Evolutionary conservation across 2,888 invertebrate species (phyloP), one percentile per base, ranked within the genome.

Genomic region (Drosophila leonis): DNA sequence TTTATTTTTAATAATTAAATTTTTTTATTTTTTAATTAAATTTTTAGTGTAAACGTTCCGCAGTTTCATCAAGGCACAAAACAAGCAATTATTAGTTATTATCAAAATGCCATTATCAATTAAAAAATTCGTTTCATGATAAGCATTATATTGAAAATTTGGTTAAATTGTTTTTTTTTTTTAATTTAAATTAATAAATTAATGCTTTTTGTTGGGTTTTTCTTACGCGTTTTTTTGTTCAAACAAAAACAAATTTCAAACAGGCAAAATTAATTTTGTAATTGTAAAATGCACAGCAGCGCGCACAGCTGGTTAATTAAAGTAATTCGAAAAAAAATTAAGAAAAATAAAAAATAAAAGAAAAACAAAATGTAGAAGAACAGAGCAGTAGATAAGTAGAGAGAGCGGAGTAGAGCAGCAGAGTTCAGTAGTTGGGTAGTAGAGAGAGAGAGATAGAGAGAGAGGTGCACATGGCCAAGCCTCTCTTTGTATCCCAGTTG

Each of bases 181-280:
- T 55, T 13, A 42, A 54, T 27, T 77, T 44, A 68, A 72, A 75
- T 75, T 78, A 76, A 79, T 74, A 67, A 73, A 64, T 52, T 52
- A 35, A 24, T 24, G 52, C 1, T 35, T 68, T 61, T 68, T 61
- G 54, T 69, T 70, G 46, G 55, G 37, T 24, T 24, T 24, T 59
- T 63, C n/a, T 15, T 18, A 64, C 69, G 72, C 76, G 62, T 24
- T 24, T 29, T 49, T 60, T 67, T 60, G 65, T 66, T 69, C 74
- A 89, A 88, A 84, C 90, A 86, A 86, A 90, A 90, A 90, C 89
- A 90, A 89, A 89, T 89, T 90, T 90, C 83, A 90, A 90, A 88
- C 90, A 88, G 90, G 89, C 89, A 90, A 80, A 74, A 78, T 69
- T 60, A 83, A 83, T 73, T 67, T 73, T 67, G 1, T 29, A 67